Conservation (phyloP, 2,113 vertebrate species). For the Hippocampus mohnikei region DNA sequence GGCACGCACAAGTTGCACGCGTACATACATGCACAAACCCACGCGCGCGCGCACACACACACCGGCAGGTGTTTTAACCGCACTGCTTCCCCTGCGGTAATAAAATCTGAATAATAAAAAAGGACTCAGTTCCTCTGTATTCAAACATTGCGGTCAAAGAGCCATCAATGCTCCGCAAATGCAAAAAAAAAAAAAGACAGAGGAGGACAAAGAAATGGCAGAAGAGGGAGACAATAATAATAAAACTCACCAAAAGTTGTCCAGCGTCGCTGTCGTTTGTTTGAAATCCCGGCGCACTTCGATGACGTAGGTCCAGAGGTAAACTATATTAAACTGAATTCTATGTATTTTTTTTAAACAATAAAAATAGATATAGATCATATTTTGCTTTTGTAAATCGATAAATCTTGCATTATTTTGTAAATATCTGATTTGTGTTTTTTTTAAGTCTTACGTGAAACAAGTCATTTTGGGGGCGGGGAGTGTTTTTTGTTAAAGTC, state of each 20-base stretch:
- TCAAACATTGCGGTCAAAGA: conserved; percentile 59
- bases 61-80: conserved; percentile 57
- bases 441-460: background rate
- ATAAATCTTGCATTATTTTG: too few relatives aligned
- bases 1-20: background rate
- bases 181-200: background rate
- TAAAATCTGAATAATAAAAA: conserved; percentile 57
- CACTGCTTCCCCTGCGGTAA: conserved; percentile 59
- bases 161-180: conserved; percentile 3
- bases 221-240: background rate
- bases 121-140: conserved; percentile 43
- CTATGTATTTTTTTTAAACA: conserved; percentile 37
- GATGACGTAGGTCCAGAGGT: conserved; percentile 41
- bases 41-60: background rate
- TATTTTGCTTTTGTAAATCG: too few relatives aligned
- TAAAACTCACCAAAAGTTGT: conserved; percentile 25
- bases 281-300: conserved; percentile 10
- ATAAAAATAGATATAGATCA: too few relatives aligned
- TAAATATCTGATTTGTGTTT: background rate
- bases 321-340: background rate
- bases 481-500: too few relatives aligned
- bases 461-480: background rate
- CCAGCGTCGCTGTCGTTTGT: background rate
- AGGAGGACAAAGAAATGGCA: background rate
- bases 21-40: conserved; percentile 2